Base-by-base conservation (phyloP, 2,888 invertebrate species). In the Odiellus spinosus region DNA sequence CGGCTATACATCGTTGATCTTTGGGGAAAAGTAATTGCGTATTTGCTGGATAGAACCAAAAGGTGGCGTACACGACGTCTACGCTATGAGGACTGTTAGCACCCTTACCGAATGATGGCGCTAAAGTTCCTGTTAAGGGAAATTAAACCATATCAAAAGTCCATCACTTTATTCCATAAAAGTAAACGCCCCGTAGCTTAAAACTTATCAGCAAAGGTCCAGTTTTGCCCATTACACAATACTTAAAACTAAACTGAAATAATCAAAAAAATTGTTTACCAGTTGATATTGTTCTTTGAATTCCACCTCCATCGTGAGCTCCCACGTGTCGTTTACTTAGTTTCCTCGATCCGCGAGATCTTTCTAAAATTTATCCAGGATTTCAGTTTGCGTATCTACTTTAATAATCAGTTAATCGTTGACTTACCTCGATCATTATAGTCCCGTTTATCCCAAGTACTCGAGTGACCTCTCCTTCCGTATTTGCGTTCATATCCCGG, bases 41-140 rank as follows among this genome's bases (percentile, higher is more conserved):
- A 54, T 66, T 65, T 4, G 76, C 73, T 0, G 78, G 73, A 53
- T 77, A 79, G 54, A 80, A 71, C 75, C 82, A 80, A 59, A 80
- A 81, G 6, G 81, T 76, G 4, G 80, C 73, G 62, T 83, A 82
- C 15, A 79, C 70, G 42, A 82, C 66, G 65, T 56, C 57, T 8
- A 57, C 52, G 35, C 71, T 66, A 54, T 64, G 76, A 41, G 62
- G 58, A 45, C 60, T 59, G 42, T 59, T 60, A 43, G 59, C 55
- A 3, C 52, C 75, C 61, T 72, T 60, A 42, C 69, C 68, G 40
- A 71, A 64, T 14, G 69, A 60, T 58, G 69, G 61, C 51, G 64
- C 61, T 57, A 71, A 58, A 47, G 71, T 64, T 59, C 67, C 63
- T 68, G 59, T n/a, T 17, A 14, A 10, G 8, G 19, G 6, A 19